Evolutionary conservation across 2,888 invertebrate species (phyloP), one percentile per base, ranked within the genome.

Genomic region (Andrena minutula): DNA sequence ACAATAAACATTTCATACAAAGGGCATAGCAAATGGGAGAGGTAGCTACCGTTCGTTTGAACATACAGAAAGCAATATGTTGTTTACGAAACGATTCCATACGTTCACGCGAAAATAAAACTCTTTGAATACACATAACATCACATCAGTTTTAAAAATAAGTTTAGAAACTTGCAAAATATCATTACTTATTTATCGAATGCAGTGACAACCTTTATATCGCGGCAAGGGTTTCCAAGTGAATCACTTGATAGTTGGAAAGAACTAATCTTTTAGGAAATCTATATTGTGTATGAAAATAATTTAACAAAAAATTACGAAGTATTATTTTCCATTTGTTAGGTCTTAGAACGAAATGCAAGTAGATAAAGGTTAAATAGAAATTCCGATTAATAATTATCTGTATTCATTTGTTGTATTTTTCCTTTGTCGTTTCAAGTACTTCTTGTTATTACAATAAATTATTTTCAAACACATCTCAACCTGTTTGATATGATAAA

Each of bases 381-480:
- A 35, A 75, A 66, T 75, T 51, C 56, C 75, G 60, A 79, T 75
- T 49, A 66, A 68, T 51, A 71, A 61, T 66, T 41, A 70, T 53
- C n/a, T 70, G 64, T 30, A 49, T 49, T 58, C 23, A 32, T 79
- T 51, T 51, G 47, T 53, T 63, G 35, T 69, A 63, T 47, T 61
- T 41, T 23, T 23, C 26, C 35, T 60, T 47, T 74, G n/a, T 66
- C 64, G 28, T 71, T 61, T 61, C 58, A 35, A 53, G 66, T 73
- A 58, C 10, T 56, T 65, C 20, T 51, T 47, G 30, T 65, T 72
- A 72, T 74, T 76, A 75, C 69, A 60, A 79, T 68, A 84, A 86
- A 82, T 86, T 86, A 84, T 75, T 78, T 79, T 79, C 75, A 88
- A 86, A 88, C 85, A 82, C 74, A 82, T 86, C 58, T 74, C 75